phyloP scores from a whole-genome alignment of 1,140 invertebrate genomes.

The Stegodyphus dumicola region DNA sequence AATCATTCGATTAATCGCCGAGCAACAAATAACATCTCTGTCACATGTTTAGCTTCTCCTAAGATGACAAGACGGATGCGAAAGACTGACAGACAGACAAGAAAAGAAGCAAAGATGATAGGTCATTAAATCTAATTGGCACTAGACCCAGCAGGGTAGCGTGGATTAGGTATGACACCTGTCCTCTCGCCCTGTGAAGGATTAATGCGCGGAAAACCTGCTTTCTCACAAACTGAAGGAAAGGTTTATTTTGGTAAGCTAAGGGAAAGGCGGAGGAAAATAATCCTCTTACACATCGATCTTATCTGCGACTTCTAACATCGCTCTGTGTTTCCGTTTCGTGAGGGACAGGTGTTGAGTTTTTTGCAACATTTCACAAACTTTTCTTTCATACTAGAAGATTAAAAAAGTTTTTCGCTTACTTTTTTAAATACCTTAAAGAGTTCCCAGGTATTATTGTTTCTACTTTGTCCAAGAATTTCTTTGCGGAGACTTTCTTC shows the following conservation, averaged over 20 bases:
- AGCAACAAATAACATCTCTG: slow-evolving; percentile 15
- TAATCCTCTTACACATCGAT: slow-evolving; percentile 4
- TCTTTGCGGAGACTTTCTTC: too few relatives aligned
- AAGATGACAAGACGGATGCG: too few relatives aligned
- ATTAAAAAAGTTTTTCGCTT: too few relatives aligned
- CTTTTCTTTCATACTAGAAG: too few relatives aligned
- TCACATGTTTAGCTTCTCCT: slow-evolving; percentile 24
- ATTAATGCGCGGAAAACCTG: slow-evolving; percentile 2
- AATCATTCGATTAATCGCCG: slow-evolving; percentile 3
- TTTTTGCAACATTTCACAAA: too few relatives aligned
- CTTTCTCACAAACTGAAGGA: not conserved
- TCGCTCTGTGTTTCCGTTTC: too few relatives aligned
- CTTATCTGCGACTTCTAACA: not conserved
- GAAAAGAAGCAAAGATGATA: slow-evolving; percentile 14
- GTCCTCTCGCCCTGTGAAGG: slow-evolving; percentile 11
- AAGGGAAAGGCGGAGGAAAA: not conserved
- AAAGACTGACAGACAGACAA: not conserved
- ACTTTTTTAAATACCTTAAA: too few relatives aligned
- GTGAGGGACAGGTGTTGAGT: too few relatives aligned
- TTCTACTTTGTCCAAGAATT: too few relatives aligned
- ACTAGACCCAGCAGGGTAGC: slow-evolving; percentile 7
- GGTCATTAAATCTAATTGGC: slow-evolving; percentile 57
- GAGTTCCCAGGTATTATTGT: too few relatives aligned
- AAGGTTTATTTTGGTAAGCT: not conserved
- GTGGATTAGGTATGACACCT: slow-evolving; percentile 51